phyloP scores from a whole-genome alignment of 1,140 invertebrate species.

The Euborellia annulipes region DNA sequence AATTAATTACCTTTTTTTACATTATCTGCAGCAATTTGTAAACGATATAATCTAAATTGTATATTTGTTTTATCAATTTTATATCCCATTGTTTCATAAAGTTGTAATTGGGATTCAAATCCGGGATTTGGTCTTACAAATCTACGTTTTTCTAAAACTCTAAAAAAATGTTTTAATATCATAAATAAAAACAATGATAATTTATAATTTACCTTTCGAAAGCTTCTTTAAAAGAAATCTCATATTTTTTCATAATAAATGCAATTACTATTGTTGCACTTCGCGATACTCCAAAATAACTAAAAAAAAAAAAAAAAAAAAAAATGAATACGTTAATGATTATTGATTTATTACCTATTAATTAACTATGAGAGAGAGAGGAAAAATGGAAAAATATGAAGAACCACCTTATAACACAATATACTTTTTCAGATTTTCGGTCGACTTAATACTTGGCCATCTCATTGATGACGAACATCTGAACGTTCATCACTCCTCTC shows the following conservation, averaged over 20 bases:
- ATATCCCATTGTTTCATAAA: conserved; percentile 62
- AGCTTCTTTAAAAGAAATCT: conserved; percentile 50
- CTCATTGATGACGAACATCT: no score
- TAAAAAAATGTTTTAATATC: conserved; percentile 16
- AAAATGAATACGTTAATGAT: not conserved
- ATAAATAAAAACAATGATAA: conserved; percentile 1
- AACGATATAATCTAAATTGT: conserved; percentile 57
- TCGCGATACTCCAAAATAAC: conserved; percentile 71
- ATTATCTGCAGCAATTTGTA: conserved; percentile 62
- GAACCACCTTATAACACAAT: no score
- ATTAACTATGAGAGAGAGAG: not conserved
- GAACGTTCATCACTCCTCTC: no score
- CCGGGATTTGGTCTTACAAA: conserved; percentile 55
- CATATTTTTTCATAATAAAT: conserved; percentile 69
- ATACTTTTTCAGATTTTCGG: no score
- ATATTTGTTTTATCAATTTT: conserved; percentile 48
- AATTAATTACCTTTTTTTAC: conserved; percentile 44
- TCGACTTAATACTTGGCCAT: no score
- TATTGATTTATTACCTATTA: not conserved
- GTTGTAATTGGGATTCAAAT: conserved; percentile 55
- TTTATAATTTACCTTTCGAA: conserved; percentile 35
- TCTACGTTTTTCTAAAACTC: conserved; percentile 43
- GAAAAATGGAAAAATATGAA: not conserved
- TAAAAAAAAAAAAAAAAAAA: conserved; percentile 20
- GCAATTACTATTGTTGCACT: conserved; percentile 69